These are phyloP conservation scores for Drosophila jambulina DNA, from an alignment of 1,140 invertebrate genomes.

Conservation along the genomic window DNA sequence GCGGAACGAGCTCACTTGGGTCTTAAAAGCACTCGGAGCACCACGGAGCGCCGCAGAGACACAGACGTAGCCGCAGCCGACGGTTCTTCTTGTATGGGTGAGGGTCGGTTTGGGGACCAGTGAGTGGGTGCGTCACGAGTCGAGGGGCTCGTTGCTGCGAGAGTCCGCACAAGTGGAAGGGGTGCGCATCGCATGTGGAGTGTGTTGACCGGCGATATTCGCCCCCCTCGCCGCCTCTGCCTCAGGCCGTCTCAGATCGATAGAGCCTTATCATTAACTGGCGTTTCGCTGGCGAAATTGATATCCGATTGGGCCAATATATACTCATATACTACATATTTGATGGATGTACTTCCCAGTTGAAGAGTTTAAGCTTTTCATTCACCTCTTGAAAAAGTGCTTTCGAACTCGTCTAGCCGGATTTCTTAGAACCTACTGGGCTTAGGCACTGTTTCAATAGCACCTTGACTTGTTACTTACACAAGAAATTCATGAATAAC, in stretches of 20 bases:
- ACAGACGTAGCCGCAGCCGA: not conserved
- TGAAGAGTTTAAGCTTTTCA: conserved; percentile 15
- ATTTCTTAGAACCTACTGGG: conserved; percentile 9
- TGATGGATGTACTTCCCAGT: not conserved
- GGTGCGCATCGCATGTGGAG: conserved; percentile 26
- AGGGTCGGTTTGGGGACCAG: not conserved
- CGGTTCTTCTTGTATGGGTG: conserved; percentile 16
- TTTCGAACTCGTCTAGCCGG: conserved; percentile 25
- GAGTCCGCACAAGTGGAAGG: conserved; percentile 18
- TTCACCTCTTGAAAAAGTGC: not conserved
- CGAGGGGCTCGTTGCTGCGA: conserved; percentile 43
- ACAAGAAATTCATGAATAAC: not conserved
- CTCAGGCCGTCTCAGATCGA: conserved; percentile 21
- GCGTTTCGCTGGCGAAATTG: conserved; percentile 22
- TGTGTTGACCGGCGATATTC: conserved; percentile 40
- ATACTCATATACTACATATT: conserved; percentile 14
- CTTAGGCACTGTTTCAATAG: not conserved
- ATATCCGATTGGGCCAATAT: conserved; percentile 28
- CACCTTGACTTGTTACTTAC: not conserved
- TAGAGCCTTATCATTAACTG: conserved; percentile 28
- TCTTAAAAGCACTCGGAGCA: conserved; percentile 57
- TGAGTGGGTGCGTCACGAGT: conserved; percentile 50
- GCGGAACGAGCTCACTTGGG: conserved; percentile 63
- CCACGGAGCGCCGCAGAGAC: conserved; percentile 13
- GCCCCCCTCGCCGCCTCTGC: conserved; percentile 7